Conservation (phyloP, 2,113 vertebrate species). For the Theristicus caerulescens region DNA sequence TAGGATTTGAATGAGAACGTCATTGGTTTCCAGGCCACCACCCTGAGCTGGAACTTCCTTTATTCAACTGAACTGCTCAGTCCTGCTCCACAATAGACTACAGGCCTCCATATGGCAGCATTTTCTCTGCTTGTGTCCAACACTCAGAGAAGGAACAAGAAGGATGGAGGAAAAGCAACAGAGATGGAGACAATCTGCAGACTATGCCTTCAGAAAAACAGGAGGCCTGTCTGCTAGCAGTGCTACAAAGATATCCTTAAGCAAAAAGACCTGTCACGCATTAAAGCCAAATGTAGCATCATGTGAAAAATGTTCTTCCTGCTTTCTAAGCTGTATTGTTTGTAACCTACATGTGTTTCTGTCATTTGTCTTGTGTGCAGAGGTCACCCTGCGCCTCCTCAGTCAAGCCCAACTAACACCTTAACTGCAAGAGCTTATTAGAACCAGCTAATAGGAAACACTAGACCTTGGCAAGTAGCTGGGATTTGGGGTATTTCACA, state of each 20-base stretch:
- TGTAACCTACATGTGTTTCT: not conserved
- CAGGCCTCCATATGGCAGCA: not conserved
- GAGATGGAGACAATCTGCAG: not conserved
- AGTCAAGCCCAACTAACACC: not conserved
- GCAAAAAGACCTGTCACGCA: not conserved
- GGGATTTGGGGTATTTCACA: not conserved
- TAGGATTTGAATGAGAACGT: conserved; percentile 53
- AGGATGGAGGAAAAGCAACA: not conserved
- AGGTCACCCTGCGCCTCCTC: not conserved
- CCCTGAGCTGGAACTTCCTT: conserved; percentile 56
- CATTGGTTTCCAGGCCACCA: conserved; percentile 65
- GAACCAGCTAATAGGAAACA: not conserved
- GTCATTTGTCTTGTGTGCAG: not conserved
- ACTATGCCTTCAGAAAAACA: not conserved
- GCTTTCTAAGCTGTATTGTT: not conserved
- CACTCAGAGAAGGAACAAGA: not conserved
- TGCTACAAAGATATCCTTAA: not conserved
- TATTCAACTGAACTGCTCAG: conserved; percentile 10
- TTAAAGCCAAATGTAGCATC: not conserved
- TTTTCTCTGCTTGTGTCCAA: not conserved
- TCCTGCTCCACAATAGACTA: conserved; percentile 43
- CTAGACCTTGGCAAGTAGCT: not conserved
- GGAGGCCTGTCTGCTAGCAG: not conserved
- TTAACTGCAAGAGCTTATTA: not conserved
- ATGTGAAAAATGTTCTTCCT: not conserved